phyloP scores from a whole-genome alignment of 2,797 vertebrate species.

The Microctenopoma lineatum region DNA sequence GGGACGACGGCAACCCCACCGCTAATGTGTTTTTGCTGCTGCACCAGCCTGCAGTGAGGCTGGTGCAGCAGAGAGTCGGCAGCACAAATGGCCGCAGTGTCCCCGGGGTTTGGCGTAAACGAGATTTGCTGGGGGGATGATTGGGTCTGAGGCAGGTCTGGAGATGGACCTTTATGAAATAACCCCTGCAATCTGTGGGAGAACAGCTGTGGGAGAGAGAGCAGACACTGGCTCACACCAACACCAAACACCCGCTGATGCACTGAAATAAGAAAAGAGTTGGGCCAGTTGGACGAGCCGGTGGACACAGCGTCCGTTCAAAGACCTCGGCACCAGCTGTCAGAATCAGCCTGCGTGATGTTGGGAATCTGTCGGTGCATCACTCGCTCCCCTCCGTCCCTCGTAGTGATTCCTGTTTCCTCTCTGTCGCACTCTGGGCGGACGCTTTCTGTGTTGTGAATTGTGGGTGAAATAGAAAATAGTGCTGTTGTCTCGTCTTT shows the following conservation, averaged over 20 bases:
- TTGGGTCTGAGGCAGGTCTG: conserved; percentile 71
- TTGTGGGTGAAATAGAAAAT: neutral
- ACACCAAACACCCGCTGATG: conserved; percentile 14
- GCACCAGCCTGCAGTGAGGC: conserved; percentile 23
- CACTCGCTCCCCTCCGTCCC: too few relatives aligned
- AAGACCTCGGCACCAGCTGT: too few relatives aligned
- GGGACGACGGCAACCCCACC: neutral
- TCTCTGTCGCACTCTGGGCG: neutral
- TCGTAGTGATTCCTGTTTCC: neutral
- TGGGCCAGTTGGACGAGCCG: conserved; percentile 11
- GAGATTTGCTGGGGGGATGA: conserved; percentile 75
- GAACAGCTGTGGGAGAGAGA: conserved; percentile 52
- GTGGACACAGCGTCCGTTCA: too few relatives aligned
- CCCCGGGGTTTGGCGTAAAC: conserved; percentile 67
- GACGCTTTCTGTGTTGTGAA: neutral
- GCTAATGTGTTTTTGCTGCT: conserved; percentile 27
- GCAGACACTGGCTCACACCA: conserved; percentile 26
- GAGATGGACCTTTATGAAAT: conserved; percentile 74
- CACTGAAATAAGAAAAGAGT: conserved; percentile 33
- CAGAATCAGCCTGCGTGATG: too few relatives aligned
- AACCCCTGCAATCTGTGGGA: conserved; percentile 66
- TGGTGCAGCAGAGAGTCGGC: conserved; percentile 51
- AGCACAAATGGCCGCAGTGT: conserved; percentile 62
- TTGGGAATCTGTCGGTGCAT: too few relatives aligned
- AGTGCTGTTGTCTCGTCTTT: neutral